phyloP scores from a whole-genome alignment of 1,140 invertebrate genomes.

The Drosophila nigromelanica region DNA sequence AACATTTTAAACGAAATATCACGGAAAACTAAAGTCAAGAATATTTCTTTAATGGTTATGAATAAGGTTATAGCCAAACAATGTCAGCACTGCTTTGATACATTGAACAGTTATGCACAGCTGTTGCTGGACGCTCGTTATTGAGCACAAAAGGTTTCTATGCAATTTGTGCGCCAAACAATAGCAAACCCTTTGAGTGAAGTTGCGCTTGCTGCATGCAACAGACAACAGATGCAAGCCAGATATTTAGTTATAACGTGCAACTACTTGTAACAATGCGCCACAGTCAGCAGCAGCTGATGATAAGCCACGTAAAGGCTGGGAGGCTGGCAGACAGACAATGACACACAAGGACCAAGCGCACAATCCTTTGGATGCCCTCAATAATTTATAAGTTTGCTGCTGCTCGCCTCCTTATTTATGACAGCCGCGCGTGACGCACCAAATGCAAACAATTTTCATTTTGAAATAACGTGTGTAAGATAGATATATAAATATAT shows the following conservation, averaged over 20 bases:
- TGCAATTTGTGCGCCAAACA: constrained; percentile 45
- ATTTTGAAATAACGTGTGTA: constrained; percentile 12
- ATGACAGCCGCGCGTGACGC: constrained; percentile 55
- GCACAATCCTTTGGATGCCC: constrained; percentile 34
- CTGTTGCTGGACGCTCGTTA: background rate
- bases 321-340: background rate
- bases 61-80: background rate
- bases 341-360: constrained; percentile 11
- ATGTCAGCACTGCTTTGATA: background rate
- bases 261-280: constrained; percentile 35
- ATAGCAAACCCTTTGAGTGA: constrained; percentile 26
- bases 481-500: constrained; percentile 2
- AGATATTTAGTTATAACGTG: constrained; percentile 29
- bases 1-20: background rate
- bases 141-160: constrained; percentile 21
- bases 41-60: no score
- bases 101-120: constrained; percentile 1
- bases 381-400: constrained; percentile 25
- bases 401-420: constrained; percentile 44
- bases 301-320: constrained; percentile 35
- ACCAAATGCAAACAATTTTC: constrained; percentile 20
- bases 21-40: background rate
- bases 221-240: constrained; percentile 11
- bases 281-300: constrained; percentile 1
- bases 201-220: background rate